Evolutionary conservation across 2,113 vertebrate species (phyloP).

Genomic region (Anoura caudifer): DNA sequence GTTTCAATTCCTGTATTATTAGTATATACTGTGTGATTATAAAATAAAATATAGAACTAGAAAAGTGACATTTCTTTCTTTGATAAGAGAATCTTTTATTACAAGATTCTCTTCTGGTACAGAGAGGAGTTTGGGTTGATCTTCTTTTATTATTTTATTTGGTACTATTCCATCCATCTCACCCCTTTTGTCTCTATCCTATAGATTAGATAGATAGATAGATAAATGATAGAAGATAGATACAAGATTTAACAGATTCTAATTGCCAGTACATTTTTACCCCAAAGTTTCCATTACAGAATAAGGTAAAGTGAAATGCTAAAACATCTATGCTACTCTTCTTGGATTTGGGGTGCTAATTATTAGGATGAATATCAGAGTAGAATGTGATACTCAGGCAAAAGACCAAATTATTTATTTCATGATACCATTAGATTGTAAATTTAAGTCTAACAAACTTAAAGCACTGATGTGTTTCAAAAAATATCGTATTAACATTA

Average conservation of each 20-base stretch:
- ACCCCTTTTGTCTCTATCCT: neutral
- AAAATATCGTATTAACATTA: neutral
- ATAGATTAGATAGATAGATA: neutral
- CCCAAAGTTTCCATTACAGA: neutral
- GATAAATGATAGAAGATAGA: neutral
- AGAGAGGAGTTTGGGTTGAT: neutral
- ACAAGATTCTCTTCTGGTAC: neutral
- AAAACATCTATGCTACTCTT: neutral
- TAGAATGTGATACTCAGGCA: neutral
- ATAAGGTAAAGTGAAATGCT: neutral
- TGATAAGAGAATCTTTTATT: neutral
- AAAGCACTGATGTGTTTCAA: neutral
- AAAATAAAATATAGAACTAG: neutral
- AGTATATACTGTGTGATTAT: neutral
- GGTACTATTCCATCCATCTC: fast-evolving
- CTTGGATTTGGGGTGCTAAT: neutral
- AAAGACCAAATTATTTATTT: slow-evolving; percentile 19
- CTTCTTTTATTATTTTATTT: neutral
- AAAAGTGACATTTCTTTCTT: neutral
- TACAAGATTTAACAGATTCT: neutral
- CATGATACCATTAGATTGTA: slow-evolving; percentile 21
- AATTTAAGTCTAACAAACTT: neutral
- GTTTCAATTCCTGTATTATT: neutral
- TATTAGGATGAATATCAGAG: neutral
- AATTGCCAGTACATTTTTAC: neutral